These are phyloP conservation scores for Muntiacus muntjak DNA, from an alignment of 2,113 vertebrate genomes.

Conservation along the genomic window DNA sequence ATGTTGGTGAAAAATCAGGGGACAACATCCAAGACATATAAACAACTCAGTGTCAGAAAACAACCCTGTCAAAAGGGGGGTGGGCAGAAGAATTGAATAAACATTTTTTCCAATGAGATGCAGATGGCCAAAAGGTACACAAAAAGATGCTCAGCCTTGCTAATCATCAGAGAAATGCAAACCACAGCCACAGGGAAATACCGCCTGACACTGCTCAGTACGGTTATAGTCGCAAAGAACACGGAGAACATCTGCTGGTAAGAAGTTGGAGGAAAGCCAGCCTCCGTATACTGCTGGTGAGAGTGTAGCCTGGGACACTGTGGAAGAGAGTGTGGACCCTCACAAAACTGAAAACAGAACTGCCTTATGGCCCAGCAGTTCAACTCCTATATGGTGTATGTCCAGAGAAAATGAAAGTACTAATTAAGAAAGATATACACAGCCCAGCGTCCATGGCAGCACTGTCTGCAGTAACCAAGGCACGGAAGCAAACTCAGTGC, in stretches of 20 bases:
- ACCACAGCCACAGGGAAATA: neutral
- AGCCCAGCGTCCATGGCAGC: neutral
- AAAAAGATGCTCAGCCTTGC: neutral
- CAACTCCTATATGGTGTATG: neutral
- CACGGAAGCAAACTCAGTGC: rapidly evolving
- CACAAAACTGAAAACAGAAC: neutral
- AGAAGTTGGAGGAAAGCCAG: neutral
- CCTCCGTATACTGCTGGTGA: neutral
- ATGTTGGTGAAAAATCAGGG: neutral
- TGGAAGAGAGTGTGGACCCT: neutral
- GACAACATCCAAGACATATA: neutral
- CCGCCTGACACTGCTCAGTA: neutral
- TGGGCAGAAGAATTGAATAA: neutral
- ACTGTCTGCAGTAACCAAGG: neutral
- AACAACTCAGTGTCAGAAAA: neutral
- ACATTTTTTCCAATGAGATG: neutral
- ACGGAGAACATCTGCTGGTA: neutral
- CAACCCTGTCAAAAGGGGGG: neutral
- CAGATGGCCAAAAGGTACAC: neutral
- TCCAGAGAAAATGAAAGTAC: neutral
- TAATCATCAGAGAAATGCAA: neutral
- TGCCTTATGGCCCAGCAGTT: neutral
- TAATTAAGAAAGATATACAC: neutral
- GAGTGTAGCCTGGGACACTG: neutral
- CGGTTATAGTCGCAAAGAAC: neutral